Evolutionary conservation across 1,140 invertebrate genomes (phyloP), one percentile per base, ranked within the genome.

Genomic region (Hylaeus volcanicus): DNA sequence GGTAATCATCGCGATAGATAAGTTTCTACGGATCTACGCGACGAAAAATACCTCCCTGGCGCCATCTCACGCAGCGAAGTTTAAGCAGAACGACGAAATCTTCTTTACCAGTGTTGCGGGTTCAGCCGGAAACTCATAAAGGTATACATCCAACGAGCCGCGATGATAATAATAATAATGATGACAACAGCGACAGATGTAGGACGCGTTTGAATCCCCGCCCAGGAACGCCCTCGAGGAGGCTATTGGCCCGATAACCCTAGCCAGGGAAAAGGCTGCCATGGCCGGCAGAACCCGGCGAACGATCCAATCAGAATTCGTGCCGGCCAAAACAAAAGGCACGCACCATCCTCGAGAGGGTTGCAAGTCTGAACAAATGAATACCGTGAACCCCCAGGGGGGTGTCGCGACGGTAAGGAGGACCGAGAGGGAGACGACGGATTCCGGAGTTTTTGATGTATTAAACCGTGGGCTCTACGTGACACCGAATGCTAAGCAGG

Each of bases 401-500:
- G 87, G 82, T 88, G 86, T 88, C 78, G 79, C 60, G 60, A 74
- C 63, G 79, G 72, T 76, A 74, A 82, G 72, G 79, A 82, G 83
- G 76, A 81, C 64, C 71, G 60, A 58, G 80, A 76, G 80, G 75
- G 83, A 79, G 86, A 61, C 75, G 80, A 80, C 70, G 77, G 81
- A 79, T 84, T 84, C 81, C 84, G 69, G 89, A 92, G 88, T 93
- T 93, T 93, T 93, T 93, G 92, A 93, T 92, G 90, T 93, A 93
- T 93, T 93, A 93, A 93, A 93, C 88, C 91, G 86, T 88, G 88
- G 89, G 86, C 85, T 85, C 91, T 93, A 93, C 93, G 93, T 93
- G 93, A 93, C 93, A 93, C 90, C 88, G 92, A 93, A 93, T 93
- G 91, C 89, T 92, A 93, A 93, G 92, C 91, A 93, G 26, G 26